Conservation (phyloP, 1,140 invertebrate genomes). For the Camponotus floridanus region DNA sequence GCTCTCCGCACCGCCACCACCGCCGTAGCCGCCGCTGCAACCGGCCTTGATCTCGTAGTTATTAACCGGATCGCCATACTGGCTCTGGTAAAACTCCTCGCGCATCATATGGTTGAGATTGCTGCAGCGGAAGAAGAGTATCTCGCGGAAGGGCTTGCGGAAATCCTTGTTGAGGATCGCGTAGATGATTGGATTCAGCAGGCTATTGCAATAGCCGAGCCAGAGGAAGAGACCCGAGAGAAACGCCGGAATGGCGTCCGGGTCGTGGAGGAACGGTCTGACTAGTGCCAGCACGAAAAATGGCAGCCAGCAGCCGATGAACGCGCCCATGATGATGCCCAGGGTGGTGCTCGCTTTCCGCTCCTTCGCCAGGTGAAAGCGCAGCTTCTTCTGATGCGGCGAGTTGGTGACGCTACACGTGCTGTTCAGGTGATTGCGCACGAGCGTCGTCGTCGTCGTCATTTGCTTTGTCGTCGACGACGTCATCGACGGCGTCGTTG, state of each 20-base stretch:
- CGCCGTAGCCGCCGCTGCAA: not conserved
- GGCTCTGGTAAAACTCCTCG: conserved; percentile 96
- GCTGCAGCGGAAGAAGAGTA: conserved; percentile 95
- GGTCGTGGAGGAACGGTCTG: conserved; percentile 91
- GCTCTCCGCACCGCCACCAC: conserved; percentile 70
- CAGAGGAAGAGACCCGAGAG: conserved; percentile 91
- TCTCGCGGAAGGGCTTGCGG: conserved; percentile 96
- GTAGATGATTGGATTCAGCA: conserved; percentile 97
- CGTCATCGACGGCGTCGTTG: conserved; percentile 72
- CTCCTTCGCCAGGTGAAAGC: conserved; percentile 94
- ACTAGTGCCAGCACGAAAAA: conserved; percentile 97
- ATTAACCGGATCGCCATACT: conserved; percentile 92
- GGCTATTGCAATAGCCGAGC: conserved; percentile 97
- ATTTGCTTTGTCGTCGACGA: conserved; percentile 56
- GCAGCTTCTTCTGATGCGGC: conserved; percentile 90
- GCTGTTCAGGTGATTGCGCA: conserved; percentile 83
- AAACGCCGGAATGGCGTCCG: conserved; percentile 88
- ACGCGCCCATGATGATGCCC: conserved; percentile 99
- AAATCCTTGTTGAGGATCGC: conserved; percentile 97
- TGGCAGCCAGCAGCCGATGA: conserved; percentile 98
- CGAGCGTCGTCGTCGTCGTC: conserved; percentile 78
- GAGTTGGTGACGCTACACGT: conserved; percentile 84
- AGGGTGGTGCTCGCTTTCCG: conserved; percentile 98
- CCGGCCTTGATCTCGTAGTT: conserved; percentile 81
- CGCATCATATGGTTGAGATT: conserved; percentile 96